Evolutionary conservation across 2,888 invertebrate species (phyloP).

Genomic region (Argyra leucocephala): DNA sequence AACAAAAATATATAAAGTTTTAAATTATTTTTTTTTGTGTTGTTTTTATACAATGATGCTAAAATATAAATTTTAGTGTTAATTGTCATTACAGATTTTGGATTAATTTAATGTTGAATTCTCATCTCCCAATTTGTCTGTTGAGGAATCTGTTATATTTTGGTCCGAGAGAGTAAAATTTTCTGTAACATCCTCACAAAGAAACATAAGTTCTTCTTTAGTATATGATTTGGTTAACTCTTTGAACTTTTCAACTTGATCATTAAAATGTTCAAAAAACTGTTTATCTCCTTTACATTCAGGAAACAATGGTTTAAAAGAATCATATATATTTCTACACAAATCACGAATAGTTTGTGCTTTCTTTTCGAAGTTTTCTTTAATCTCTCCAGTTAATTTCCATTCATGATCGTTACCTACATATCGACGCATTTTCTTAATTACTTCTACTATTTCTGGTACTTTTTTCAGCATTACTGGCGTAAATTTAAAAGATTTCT

Average conservation of each 20-base stretch:
- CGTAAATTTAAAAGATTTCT: slow-evolving; percentile 42
- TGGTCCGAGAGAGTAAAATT: background rate
- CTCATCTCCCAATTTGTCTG: background rate
- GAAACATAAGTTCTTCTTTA: slow-evolving; percentile 1
- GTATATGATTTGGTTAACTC: slow-evolving; percentile 29
- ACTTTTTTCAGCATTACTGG: slow-evolving; percentile 73
- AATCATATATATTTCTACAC: slow-evolving; percentile 49
- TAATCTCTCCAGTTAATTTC: slow-evolving; percentile 55
- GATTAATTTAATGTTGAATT: background rate
- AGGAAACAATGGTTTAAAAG: slow-evolving; percentile 50
- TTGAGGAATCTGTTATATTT: background rate
- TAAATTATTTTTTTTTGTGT: too few species aligned
- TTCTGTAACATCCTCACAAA: background rate
- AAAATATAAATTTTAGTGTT: too few species aligned
- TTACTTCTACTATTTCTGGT: slow-evolving; percentile 66
- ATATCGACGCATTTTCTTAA: slow-evolving; percentile 65
- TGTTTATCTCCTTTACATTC: slow-evolving; percentile 50
- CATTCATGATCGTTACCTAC: slow-evolving; percentile 69
- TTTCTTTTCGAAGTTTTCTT: slow-evolving; percentile 54
- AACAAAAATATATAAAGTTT: too few species aligned
- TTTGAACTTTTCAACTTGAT: slow-evolving; percentile 58
- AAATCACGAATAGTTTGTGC: slow-evolving; percentile 60
- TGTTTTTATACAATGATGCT: too few species aligned
- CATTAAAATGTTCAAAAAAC: slow-evolving; percentile 64
- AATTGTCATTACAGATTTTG: background rate